Percentiles rank a stretch among this genome's conserved stretches.
Evolutionary conservation across 2,888 invertebrate genomes (phyloP).

Genomic region (Tubiluchus corallicola): DNA sequence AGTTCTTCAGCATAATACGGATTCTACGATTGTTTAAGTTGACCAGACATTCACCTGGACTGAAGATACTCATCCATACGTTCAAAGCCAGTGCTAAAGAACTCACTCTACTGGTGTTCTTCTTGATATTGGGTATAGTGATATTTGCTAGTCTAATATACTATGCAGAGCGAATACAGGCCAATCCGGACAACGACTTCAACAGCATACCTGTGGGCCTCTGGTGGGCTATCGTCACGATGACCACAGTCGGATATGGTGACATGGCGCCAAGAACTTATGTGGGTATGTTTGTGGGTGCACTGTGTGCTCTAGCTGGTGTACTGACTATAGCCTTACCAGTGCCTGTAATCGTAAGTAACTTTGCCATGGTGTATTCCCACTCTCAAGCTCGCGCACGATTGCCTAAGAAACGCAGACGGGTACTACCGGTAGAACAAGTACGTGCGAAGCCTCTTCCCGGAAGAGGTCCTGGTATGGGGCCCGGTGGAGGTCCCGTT

Average conservation of each 20-base stretch:
- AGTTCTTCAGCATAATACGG: constrained; percentile 84
- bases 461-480: too few relatives aligned
- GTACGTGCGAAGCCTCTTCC: too few relatives aligned
- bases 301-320: constrained; percentile 73
- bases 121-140: constrained; percentile 70
- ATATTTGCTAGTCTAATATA: constrained; percentile 89
- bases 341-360: constrained; percentile 82
- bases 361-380: constrained; percentile 93
- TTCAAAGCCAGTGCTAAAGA: constrained; percentile 83
- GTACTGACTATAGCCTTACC: constrained; percentile 87
- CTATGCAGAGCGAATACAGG: constrained; percentile 78
- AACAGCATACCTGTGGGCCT: constrained; percentile 77
- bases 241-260: constrained; percentile 84
- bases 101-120: constrained; percentile 76
- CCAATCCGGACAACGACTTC: constrained; percentile 85
- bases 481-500: too few relatives aligned
- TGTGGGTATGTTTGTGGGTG: constrained; percentile 79
- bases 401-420: constrained; percentile 70
- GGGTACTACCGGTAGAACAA: constrained; percentile 72
- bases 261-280: constrained; percentile 79
- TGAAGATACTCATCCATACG: constrained; percentile 87
- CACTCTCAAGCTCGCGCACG: constrained; percentile 94
- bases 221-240: constrained; percentile 95
- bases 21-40: constrained; percentile 80
- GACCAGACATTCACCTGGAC: constrained; percentile 77